A percentile compares a stretch with the other conserved stretches of the same genome.
Evolutionary conservation across 2,888 invertebrate species (phyloP).

Genomic region (Terebella lapidaria): DNA sequence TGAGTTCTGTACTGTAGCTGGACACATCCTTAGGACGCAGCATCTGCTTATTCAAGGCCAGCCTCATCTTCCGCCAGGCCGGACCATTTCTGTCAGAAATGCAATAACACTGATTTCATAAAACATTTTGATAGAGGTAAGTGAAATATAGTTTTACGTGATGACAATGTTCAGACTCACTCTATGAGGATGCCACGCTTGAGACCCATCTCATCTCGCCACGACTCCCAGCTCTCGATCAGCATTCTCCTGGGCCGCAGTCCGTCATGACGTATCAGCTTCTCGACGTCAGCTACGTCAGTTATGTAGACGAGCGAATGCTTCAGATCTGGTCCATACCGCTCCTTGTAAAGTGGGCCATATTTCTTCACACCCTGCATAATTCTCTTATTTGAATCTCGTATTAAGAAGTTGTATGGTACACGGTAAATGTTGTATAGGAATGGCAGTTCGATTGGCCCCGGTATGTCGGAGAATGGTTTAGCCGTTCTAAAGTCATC

Average conservation of each 20-base stretch:
- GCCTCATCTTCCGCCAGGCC: not conserved
- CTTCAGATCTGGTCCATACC: not conserved
- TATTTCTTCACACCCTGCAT: too few relatives aligned
- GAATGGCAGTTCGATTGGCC: not conserved
- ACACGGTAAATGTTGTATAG: too few relatives aligned
- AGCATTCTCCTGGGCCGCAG: conserved; percentile 10
- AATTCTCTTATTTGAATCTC: too few relatives aligned
- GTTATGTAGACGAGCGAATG: conserved; percentile 1
- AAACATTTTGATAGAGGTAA: not conserved
- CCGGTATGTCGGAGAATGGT: not conserved
- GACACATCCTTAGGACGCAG: not conserved
- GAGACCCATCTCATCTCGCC: conserved; percentile 5
- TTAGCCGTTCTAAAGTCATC: not conserved
- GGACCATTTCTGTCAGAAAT: not conserved
- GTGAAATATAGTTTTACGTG: not conserved
- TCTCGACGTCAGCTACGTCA: conserved; percentile 7
- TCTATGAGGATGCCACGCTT: conserved; percentile 9
- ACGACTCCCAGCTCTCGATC: conserved; percentile 7
- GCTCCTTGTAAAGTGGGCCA: conserved; percentile 6
- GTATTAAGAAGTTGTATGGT: too few relatives aligned
- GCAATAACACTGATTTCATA: not conserved
- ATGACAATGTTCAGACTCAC: conserved; percentile 1
- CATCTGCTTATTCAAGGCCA: not conserved
- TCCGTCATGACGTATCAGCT: conserved; percentile 6
- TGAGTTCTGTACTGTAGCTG: not conserved